A percentile compares a stretch with the other conserved stretches of the same genome.
phyloP scores from a whole-genome alignment of 2,113 vertebrate species.

The Mirounga angustirostris region DNA sequence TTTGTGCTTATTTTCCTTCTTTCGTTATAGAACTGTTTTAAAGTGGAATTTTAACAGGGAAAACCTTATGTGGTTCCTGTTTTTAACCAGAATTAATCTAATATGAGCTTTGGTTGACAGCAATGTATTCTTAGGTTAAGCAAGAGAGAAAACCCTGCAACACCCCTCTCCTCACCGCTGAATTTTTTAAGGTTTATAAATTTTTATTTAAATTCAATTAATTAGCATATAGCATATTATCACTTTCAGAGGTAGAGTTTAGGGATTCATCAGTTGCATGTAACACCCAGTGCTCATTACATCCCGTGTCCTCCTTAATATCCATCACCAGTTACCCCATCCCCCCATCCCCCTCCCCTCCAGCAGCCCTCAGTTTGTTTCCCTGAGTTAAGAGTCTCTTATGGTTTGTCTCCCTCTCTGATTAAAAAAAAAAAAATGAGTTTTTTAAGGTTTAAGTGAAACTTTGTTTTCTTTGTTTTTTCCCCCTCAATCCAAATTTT shows the following conservation, averaged over 20 bases:
- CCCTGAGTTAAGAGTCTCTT: background rate
- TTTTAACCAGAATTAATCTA: conserved; percentile 55
- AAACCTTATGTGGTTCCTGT: background rate
- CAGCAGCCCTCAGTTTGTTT: background rate
- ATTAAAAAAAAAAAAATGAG: background rate
- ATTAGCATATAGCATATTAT: background rate
- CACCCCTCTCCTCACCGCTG: background rate
- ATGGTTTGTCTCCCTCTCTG: background rate
- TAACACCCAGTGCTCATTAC: background rate
- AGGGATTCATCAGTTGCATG: background rate
- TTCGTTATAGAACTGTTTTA: conserved; percentile 25
- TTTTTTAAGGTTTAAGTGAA: conserved; percentile 61
- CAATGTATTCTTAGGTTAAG: background rate
- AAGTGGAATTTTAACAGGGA: background rate
- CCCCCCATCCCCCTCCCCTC: background rate
- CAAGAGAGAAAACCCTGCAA: conserved; percentile 1
- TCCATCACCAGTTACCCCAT: background rate
- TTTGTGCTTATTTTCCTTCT: conserved; percentile 47
- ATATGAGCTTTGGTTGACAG: conserved; percentile 41
- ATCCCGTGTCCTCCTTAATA: background rate
- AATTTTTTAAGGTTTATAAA: background rate
- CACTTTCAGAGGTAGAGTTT: background rate
- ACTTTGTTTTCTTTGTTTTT: background rate
- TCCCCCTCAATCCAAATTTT: background rate
- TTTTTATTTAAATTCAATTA: background rate